Conservation (phyloP, 2,797 vertebrate species). For the Fundulus diaphanus region DNA sequence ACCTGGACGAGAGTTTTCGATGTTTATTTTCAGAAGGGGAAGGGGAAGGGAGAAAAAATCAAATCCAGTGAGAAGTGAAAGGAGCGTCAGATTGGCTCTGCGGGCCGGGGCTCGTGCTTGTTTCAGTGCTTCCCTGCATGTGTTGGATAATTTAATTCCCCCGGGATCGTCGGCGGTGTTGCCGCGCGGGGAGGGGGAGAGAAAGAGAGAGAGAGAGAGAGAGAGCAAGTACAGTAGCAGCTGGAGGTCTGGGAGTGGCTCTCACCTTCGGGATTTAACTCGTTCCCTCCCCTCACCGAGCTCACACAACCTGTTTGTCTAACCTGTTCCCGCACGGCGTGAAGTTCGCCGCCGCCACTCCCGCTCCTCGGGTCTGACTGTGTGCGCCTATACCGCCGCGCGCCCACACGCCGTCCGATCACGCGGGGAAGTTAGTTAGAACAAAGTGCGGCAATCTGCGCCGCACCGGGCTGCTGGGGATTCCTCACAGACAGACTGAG, state of each 20-base stretch:
- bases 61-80: conserved; percentile 24
- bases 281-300: conserved; percentile 41
- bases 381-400: no score
- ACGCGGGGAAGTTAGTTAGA: not conserved
- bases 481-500: conserved; percentile 13
- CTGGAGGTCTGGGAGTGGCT: conserved; percentile 76
- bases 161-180: conserved; percentile 25
- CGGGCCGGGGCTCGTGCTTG: not conserved
- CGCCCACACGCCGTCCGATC: not conserved
- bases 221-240: conserved; percentile 66
- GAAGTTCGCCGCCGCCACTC: not conserved
- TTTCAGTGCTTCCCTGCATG: conserved; percentile 19
- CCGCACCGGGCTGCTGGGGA: not conserved
- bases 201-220: no score
- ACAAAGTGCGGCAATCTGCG: conserved; percentile 5
- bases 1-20: conserved; percentile 26
- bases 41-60: not conserved
- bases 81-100: not conserved
- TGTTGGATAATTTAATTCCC: conserved; percentile 24
- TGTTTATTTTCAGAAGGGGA: not conserved
- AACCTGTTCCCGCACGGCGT: conserved; percentile 57
- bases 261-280: conserved; percentile 50
- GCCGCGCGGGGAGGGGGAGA: no score
- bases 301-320: conserved; percentile 70
- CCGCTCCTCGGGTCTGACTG: not conserved